phyloP scores from a whole-genome alignment of 2,797 vertebrate species.

The Picus viridis region DNA sequence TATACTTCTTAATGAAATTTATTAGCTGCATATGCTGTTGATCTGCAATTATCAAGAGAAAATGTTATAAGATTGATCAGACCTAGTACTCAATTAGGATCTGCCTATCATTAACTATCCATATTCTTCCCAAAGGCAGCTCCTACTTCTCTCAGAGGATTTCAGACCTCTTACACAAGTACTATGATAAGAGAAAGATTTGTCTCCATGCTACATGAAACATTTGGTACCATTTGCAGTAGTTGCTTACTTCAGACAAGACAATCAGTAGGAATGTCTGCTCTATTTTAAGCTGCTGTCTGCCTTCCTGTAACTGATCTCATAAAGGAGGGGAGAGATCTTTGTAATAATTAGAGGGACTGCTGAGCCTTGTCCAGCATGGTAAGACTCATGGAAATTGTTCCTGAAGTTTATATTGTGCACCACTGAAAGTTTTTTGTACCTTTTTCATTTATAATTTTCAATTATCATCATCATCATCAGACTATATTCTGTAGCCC shows the following conservation, averaged over 20 bases:
- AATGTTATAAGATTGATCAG: background rate
- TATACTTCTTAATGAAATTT: background rate
- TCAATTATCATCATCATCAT: background rate
- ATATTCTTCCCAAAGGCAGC: background rate
- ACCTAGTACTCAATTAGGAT: background rate
- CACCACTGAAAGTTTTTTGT: background rate
- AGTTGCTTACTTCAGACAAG: background rate
- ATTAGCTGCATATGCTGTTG: background rate
- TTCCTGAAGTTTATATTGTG: background rate
- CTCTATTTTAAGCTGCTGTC: background rate
- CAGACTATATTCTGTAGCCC: background rate
- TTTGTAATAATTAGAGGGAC: background rate
- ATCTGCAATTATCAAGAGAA: background rate
- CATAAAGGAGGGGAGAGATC: background rate
- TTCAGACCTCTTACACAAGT: background rate
- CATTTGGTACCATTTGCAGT: background rate
- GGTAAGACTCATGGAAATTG: background rate
- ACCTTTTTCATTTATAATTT: background rate
- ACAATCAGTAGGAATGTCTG: background rate
- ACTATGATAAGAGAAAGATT: background rate
- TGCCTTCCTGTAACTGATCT: background rate
- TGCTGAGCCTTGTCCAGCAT: background rate
- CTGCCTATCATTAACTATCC: background rate
- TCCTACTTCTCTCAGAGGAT: background rate
- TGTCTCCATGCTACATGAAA: background rate